Evolutionary conservation across 2,797 vertebrate genomes (phyloP).

Genomic region (Tinamus major): DNA sequence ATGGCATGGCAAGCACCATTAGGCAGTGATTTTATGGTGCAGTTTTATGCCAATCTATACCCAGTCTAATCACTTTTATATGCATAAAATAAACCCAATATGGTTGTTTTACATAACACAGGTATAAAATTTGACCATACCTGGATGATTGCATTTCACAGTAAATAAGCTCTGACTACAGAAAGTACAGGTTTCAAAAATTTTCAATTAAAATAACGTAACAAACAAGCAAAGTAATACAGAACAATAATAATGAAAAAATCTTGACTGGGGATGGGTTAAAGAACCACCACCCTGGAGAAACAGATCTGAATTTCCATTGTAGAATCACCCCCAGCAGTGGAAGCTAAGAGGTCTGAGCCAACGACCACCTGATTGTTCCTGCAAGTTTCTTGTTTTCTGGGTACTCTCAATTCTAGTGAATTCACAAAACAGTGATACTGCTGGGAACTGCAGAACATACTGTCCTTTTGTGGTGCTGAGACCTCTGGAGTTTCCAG

Average conservation of each 20-base stretch:
- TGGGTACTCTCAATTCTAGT: neutral
- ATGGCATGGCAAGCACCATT: neutral
- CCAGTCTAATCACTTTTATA: neutral
- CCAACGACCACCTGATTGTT: neutral
- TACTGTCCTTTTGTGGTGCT: neutral
- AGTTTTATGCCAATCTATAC: neutral
- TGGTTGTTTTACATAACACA: neutral
- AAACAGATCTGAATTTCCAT: neutral
- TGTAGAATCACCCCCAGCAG: neutral
- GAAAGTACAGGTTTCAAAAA: neutral
- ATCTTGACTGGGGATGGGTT: neutral
- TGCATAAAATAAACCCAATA: neutral
- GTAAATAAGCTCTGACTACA: neutral
- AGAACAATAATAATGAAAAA: neutral
- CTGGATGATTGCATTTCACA: neutral
- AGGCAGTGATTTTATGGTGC: neutral
- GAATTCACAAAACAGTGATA: neutral
- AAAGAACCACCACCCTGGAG: neutral
- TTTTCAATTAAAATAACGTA: neutral
- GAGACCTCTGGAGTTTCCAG: neutral
- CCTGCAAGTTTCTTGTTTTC: neutral
- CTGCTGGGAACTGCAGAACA: neutral
- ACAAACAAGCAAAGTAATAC: neutral
- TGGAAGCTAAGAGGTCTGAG: neutral
- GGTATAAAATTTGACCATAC: neutral